These are phyloP conservation scores for Lordiphosa collinella DNA, from an alignment of 1,140 invertebrate species.

Conservation along the genomic window DNA sequence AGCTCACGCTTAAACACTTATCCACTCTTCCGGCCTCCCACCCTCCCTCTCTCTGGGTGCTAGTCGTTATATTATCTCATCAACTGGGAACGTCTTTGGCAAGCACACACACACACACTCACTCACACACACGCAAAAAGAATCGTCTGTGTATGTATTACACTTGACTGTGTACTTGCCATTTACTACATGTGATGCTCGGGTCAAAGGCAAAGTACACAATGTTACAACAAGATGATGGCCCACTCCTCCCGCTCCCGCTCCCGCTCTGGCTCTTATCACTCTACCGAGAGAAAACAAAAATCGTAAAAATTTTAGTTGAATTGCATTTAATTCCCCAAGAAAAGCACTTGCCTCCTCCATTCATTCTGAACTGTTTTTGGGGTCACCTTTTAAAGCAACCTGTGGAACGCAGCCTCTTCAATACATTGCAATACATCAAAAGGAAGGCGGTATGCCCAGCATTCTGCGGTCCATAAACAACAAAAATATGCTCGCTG, in stretches of 20 bases:
- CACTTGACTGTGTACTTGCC: conserved; percentile 53
- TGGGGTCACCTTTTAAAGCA: conserved; percentile 35
- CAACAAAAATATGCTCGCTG: not conserved
- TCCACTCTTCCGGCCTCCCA: conserved; percentile 44
- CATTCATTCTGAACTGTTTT: conserved; percentile 9
- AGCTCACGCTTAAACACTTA: conserved; percentile 76
- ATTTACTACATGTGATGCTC: conserved; percentile 39
- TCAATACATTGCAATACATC: conserved; percentile 74
- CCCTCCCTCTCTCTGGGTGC: conserved; percentile 19
- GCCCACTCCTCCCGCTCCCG: conserved; percentile 26
- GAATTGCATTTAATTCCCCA: too few species aligned
- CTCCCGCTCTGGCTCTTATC: not conserved
- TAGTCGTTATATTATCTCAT: conserved; percentile 74
- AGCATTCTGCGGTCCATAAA: too few species aligned
- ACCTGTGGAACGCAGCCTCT: conserved; percentile 77
- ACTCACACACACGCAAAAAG: conserved; percentile 34
- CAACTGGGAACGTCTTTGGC: conserved; percentile 61
- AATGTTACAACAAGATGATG: conserved; percentile 50
- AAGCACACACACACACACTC: conserved; percentile 31
- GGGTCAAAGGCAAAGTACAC: conserved; percentile 68
- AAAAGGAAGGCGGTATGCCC: conserved; percentile 76
- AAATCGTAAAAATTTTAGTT: too few species aligned
- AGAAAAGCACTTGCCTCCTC: too few species aligned
- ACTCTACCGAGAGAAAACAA: not conserved
- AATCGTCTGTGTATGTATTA: conserved; percentile 31